These are phyloP conservation scores for Actinia equina DNA, from an alignment of 64 coral and sea anemone genomes.

Conservation along the genomic window DNA sequence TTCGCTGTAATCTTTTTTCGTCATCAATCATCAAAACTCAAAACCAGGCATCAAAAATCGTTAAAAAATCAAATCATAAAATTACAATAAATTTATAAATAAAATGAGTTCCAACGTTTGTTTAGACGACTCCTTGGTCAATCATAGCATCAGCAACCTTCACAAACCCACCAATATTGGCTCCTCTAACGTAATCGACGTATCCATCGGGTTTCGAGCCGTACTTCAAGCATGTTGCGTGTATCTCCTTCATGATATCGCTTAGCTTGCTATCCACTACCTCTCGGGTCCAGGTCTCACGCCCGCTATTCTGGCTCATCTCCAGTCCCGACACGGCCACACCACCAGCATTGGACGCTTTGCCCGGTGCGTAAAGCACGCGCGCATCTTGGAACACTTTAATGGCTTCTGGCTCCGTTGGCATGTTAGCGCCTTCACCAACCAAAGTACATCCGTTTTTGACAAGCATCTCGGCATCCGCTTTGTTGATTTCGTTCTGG, in stretches of 20 bases:
- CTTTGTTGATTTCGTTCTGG: conserved; percentile 69
- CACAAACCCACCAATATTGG: conserved; percentile 81
- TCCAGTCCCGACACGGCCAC: conserved; percentile 88
- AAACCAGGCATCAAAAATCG: neutral
- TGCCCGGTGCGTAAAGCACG: conserved; percentile 75
- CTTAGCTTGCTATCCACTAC: conserved; percentile 75
- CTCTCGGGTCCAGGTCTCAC: conserved; percentile 73
- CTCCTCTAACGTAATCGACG: conserved; percentile 83
- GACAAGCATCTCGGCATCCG: conserved; percentile 74
- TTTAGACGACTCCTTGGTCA: conserved; percentile 73
- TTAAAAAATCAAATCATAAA: neutral
- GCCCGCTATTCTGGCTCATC: conserved; percentile 91
- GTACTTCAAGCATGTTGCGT: conserved; percentile 66
- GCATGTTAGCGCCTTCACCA: conserved; percentile 87
- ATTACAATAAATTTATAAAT: neutral
- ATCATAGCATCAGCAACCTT: conserved; percentile 91
- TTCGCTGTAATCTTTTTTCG: neutral
- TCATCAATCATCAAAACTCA: neutral
- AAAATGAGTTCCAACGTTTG: neutral
- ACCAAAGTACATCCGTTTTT: conserved; percentile 68
- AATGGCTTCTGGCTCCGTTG: conserved; percentile 74
- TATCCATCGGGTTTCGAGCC: conserved; percentile 47
- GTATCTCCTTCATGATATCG: conserved; percentile 62
- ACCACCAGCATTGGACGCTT: conserved; percentile 85
- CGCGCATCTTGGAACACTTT: conserved; percentile 67